A percentile compares a stretch with the other conserved stretches of the same genome.
Conservation (phyloP, 2,888 invertebrate species). For the Stenolophus ochropezus region DNA sequence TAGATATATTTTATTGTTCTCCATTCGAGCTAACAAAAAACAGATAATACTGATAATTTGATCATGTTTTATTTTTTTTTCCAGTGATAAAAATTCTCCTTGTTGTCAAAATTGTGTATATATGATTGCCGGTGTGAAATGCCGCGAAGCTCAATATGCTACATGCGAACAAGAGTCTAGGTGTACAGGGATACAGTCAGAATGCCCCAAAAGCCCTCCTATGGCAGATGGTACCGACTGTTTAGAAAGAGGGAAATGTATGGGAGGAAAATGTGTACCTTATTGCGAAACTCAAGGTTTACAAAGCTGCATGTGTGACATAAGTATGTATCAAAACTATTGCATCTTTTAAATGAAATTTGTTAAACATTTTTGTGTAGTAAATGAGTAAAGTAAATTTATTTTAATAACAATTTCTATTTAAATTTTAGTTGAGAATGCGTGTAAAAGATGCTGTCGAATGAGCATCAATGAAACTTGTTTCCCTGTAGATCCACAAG, state of each 20-base stretch:
- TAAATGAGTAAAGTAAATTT: no score
- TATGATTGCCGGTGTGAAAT: constrained; percentile 88
- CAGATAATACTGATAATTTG: no score
- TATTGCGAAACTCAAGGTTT: constrained; percentile 95
- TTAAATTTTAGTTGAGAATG: constrained; percentile 85
- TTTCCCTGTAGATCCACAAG: constrained; percentile 90
- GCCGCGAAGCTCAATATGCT: constrained; percentile 92
- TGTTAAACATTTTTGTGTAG: no score
- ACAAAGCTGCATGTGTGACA: constrained; percentile 97
- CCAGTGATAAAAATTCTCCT: constrained; percentile 95
- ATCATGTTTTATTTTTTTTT: no score
- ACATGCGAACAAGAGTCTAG: constrained; percentile 95
- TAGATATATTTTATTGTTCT: no score
- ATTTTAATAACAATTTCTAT: no score
- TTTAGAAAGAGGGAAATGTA: constrained; percentile 93
- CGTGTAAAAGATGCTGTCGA: constrained; percentile 95
- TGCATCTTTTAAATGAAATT: no score
- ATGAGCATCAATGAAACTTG: constrained; percentile 94
- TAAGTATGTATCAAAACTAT: constrained; percentile 78
- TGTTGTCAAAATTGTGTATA: constrained; percentile 95
- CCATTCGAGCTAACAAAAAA: no score
- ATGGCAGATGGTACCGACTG: constrained; percentile 92
- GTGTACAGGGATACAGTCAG: constrained; percentile 87
- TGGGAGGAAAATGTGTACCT: constrained; percentile 92
- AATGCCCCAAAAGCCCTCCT: constrained; percentile 90